Percentiles rank a stretch among this genome's conserved stretches.
Conservation (phyloP, 2,888 invertebrate genomes). For the Phalera bucephala region DNA sequence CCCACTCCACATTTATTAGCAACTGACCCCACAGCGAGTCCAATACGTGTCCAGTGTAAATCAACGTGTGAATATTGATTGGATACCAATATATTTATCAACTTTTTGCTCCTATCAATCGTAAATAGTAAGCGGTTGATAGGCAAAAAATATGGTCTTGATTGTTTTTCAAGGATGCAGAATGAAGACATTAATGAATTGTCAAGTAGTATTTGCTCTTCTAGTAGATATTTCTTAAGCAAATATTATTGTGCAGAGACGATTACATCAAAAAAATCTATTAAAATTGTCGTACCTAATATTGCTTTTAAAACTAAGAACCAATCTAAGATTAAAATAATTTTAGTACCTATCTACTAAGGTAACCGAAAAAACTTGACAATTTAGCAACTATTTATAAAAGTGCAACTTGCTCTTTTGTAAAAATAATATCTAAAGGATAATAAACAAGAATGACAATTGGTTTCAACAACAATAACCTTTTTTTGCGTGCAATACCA, state of each 20-base stretch:
- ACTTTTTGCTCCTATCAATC: conserved; percentile 20
- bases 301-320: no score
- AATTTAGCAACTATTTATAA: no score
- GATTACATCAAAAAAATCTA: no score
- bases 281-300: no score
- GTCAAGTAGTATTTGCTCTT: no score
- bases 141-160: conserved; percentile 13
- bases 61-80: conserved; percentile 23
- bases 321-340: no score
- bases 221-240: no score
- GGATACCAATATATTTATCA: conserved; percentile 4
- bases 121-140: conserved; percentile 8
- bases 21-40: conserved; percentile 12
- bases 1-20: conserved; percentile 10
- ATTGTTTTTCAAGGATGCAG: conserved; percentile 9
- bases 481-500: conserved; percentile 16
- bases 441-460: conserved; percentile 13
- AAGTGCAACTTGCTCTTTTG: no score
- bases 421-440: background rate
- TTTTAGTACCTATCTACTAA: no score
- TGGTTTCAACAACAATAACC: conserved; percentile 10
- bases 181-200: background rate
- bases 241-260: no score
- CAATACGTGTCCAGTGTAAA: conserved; percentile 14
- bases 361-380: no score